Conservation (phyloP, 2,888 invertebrate species). For the Tenthredo scrophulariae region DNA sequence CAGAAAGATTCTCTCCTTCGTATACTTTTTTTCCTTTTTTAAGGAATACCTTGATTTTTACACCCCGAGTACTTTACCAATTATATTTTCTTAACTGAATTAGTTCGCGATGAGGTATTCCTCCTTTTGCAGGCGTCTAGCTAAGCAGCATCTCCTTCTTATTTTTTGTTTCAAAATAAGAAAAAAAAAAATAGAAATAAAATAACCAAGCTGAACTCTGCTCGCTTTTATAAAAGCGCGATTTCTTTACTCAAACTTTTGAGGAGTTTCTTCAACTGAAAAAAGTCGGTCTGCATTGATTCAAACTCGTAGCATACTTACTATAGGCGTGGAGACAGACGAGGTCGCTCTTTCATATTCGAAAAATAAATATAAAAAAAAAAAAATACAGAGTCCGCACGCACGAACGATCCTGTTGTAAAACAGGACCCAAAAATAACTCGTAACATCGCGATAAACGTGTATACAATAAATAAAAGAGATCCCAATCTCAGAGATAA, state of each 20-base stretch:
- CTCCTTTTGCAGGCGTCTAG: not conserved
- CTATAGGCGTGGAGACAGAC: not conserved
- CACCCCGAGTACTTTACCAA: slow-evolving; percentile 29
- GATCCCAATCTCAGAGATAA: not conserved
- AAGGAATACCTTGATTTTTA: not conserved
- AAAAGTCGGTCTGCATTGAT: not conserved
- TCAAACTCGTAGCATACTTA: not conserved
- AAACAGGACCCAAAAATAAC: not conserved
- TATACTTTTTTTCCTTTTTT: not conserved
- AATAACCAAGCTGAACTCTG: not conserved
- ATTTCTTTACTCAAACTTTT: slow-evolving; percentile 14
- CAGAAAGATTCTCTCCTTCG: not conserved
- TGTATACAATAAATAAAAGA: not conserved
- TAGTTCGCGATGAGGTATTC: slow-evolving; percentile 30
- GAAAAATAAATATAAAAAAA: not conserved
- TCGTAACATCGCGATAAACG: not conserved
- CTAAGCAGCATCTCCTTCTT: not conserved
- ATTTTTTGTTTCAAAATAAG: not conserved
- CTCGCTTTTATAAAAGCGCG: not conserved
- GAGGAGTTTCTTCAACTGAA: slow-evolving; percentile 12
- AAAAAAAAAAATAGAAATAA: not conserved
- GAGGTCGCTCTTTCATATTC: not conserved
- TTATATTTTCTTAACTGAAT: slow-evolving; percentile 33
- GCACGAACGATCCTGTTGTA: not conserved
- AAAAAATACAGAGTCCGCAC: not conserved